Evolutionary conservation across 2,797 vertebrate genomes (phyloP).

Genomic region (Melanotaenia nigrans): DNA sequence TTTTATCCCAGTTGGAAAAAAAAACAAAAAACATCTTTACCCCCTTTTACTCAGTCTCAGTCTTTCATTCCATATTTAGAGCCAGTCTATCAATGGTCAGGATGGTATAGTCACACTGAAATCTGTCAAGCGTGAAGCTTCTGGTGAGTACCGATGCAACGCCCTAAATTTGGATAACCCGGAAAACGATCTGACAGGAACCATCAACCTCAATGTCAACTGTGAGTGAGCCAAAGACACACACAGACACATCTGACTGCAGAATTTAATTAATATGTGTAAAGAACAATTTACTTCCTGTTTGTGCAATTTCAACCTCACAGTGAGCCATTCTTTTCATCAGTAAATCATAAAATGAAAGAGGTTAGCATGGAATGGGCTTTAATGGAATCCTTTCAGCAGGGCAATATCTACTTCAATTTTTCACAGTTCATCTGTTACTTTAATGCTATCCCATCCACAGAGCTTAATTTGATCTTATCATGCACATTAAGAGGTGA

Average conservation of each 20-base stretch:
- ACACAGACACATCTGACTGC: conserved; percentile 2
- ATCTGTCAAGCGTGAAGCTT: conserved; percentile 70
- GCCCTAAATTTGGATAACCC: conserved; percentile 79
- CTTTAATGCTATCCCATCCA: conserved; percentile 63
- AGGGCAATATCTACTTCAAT: conserved; percentile 46
- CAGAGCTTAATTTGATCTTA: conserved; percentile 66
- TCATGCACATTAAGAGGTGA: conserved; percentile 56
- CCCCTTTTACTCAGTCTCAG: background rate
- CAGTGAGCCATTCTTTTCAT: conserved; percentile 28
- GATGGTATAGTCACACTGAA: conserved; percentile 61
- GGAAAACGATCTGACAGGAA: conserved; percentile 60
- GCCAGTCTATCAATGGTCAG: rapidly evolving
- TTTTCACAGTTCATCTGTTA: conserved; percentile 65
- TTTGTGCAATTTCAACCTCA: conserved; percentile 7
- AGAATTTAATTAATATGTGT: conserved; percentile 10
- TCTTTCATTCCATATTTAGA: conserved; percentile 27
- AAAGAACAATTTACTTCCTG: conserved; percentile 12
- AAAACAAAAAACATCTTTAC: background rate
- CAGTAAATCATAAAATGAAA: conserved; percentile 45
- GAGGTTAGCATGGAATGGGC: conserved; percentile 28
- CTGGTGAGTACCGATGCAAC: conserved; percentile 76
- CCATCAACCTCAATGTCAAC: conserved; percentile 71
- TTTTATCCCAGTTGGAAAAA: background rate
- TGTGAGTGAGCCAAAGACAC: conserved; percentile 78
- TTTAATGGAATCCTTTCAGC: conserved; percentile 53